These are phyloP conservation scores for Polyergus mexicanus DNA, from an alignment of 1,140 invertebrate species.

Conservation along the genomic window DNA sequence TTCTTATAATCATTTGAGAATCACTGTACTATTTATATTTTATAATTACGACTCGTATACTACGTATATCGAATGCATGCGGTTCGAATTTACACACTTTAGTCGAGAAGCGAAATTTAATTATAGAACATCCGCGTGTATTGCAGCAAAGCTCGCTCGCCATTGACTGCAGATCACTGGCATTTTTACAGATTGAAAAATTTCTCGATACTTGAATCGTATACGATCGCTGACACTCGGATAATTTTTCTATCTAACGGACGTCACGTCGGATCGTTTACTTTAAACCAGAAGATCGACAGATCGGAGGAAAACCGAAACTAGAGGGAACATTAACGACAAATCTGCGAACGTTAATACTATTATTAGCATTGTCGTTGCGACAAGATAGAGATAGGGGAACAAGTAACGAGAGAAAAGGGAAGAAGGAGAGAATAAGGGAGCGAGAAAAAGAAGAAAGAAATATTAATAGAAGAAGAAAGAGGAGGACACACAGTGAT, in stretches of 20 bases:
- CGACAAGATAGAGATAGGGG: neutral
- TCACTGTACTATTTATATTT: neutral
- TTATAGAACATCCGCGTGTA: conserved; percentile 15
- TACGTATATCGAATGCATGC: neutral
- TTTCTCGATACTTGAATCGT: conserved; percentile 8
- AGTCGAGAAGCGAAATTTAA: conserved; percentile 38
- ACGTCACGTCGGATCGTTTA: conserved; percentile 37
- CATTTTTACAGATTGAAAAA: conserved; percentile 51
- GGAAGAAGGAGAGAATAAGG: conserved; percentile 2
- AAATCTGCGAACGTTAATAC: conserved; percentile 59
- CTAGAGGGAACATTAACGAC: neutral
- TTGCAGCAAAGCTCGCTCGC: neutral
- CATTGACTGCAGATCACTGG: conserved; percentile 21
- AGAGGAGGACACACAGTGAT: neutral
- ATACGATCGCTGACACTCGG: conserved; percentile 22
- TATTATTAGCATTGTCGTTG: conserved; percentile 63
- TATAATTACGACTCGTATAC: neutral
- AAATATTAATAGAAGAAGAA: neutral
- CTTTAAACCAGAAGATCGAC: conserved; percentile 5
- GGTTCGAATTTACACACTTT: neutral
- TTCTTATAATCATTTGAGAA: neutral
- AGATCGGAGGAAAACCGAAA: neutral
- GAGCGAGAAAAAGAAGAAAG: neutral
- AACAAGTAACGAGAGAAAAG: neutral
- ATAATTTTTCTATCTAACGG: conserved; percentile 39